Base-by-base conservation (phyloP, 2,113 vertebrate genomes). In the Tragulus kanchil region DNA sequence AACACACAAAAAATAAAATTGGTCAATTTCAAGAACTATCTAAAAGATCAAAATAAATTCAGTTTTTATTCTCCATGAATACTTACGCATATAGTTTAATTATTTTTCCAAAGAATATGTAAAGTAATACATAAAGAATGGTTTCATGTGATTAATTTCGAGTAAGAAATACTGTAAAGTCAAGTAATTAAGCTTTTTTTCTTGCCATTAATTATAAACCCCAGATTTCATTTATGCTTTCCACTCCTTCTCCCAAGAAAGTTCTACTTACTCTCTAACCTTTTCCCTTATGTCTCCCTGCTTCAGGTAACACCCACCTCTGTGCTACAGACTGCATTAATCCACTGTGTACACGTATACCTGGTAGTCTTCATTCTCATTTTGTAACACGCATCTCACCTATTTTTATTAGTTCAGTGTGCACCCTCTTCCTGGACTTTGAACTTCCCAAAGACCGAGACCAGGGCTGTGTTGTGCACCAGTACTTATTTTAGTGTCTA, bases 101-200 rank as follows among this genome's bases (percentile, higher is more conserved):
- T 86, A 36, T 87, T 78, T n/a, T 90, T 85, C 36, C 48, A 96
- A 91, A 52, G 25, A 16, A 85, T 65, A 42, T 61, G 8, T 31
- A 0, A 52, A 3, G 16, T n/a, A 92, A 85, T 85, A 11, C 23
- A 88, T 85, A 79, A 65, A 84, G n/a, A 75, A 87, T 45, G 6
- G 4, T 36, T 86, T 86, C 19, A 23, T 94, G 88, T 78, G 13
- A n/a, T 89, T 93, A 26, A 28, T 94, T 97, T 97, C 59, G 88
- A 82, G 65, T 83, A 91, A 88, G 91, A 89, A 90, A 45, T 64
- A 48, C 21, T 85, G 93, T 50, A 95, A 96, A 85, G 65, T 14
- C 12, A 67, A 61, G 52, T 52, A 89, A 58, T 88, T 95, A 95
- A 96, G 81, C 0, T 1, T 90, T 83, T 96, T 95, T 87, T 73